Conservation (phyloP, 1,140 invertebrate genomes). For the Branchinecta lindahli region DNA sequence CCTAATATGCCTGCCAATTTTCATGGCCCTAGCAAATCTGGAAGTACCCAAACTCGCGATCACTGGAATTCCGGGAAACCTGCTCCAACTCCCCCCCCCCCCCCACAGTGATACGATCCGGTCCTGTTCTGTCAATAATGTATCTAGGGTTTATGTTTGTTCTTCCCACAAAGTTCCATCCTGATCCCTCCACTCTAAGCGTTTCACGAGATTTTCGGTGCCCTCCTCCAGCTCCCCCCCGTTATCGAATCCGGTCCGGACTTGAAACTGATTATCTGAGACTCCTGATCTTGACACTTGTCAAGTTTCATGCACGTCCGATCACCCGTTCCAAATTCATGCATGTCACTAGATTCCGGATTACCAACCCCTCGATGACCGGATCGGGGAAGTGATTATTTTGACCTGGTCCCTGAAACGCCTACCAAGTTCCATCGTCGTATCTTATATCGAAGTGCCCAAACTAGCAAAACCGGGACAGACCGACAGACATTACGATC, state of each 20-base stretch:
- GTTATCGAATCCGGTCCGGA: neutral
- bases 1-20: neutral
- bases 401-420: no score
- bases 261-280: neutral
- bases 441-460: no score
- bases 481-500: no score
- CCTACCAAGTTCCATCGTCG: no score
- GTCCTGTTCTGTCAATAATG: neutral
- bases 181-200: neutral
- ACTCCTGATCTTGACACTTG: neutral
- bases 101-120: neutral
- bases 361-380: no score
- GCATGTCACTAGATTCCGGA: no score
- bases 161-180: neutral
- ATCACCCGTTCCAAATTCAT: no score
- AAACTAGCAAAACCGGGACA: no score
- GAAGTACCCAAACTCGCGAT: neutral
- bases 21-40: neutral
- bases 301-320: neutral
- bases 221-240: neutral
- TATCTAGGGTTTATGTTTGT: neutral
- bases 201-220: neutral
- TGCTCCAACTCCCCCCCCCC: neutral
- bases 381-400: no score
- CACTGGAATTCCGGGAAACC: neutral